These are phyloP conservation scores for Magallana ariakensis DNA, from an alignment of 1,140 invertebrate genomes.

Conservation along the genomic window DNA sequence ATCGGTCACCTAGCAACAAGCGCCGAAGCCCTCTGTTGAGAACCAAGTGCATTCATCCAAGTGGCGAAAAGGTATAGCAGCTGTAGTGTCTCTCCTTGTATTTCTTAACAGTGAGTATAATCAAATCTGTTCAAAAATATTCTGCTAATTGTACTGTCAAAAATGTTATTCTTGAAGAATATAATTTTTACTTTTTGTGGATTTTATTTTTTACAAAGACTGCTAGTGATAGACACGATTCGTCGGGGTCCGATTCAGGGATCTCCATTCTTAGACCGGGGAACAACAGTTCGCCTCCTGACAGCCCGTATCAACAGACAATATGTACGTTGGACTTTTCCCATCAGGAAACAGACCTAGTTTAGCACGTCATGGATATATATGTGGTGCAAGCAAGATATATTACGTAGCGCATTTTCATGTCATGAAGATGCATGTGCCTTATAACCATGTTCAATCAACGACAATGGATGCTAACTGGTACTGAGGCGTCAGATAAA, in stretches of 20 bases:
- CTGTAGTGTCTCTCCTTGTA: background rate
- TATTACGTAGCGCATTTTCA: conserved; percentile 1
- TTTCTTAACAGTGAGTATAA: background rate
- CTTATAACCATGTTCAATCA: conserved; percentile 25
- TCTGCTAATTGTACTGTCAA: no score
- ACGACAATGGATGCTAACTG: background rate
- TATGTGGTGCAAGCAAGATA: background rate
- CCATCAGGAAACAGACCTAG: conserved; percentile 60
- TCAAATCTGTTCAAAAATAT: background rate
- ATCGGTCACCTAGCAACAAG: conserved; percentile 58
- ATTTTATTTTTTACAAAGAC: conserved; percentile 36
- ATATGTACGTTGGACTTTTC: conserved; percentile 56
- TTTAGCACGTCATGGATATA: conserved; percentile 28
- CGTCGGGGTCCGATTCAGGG: conserved; percentile 76
- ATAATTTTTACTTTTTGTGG: no score
- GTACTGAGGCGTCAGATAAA: background rate
- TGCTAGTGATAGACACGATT: conserved; percentile 73
- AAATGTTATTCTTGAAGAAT: no score
- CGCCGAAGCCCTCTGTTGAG: conserved; percentile 71
- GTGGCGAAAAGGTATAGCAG: conserved; percentile 16
- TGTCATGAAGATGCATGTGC: background rate
- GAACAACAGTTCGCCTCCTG: conserved; percentile 68
- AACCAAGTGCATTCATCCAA: conserved; percentile 60
- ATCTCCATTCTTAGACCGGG: conserved; percentile 71
- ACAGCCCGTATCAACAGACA: conserved; percentile 66